Evolutionary conservation across 2,113 vertebrate species (phyloP).

Genomic region (Psophia crepitans): DNA sequence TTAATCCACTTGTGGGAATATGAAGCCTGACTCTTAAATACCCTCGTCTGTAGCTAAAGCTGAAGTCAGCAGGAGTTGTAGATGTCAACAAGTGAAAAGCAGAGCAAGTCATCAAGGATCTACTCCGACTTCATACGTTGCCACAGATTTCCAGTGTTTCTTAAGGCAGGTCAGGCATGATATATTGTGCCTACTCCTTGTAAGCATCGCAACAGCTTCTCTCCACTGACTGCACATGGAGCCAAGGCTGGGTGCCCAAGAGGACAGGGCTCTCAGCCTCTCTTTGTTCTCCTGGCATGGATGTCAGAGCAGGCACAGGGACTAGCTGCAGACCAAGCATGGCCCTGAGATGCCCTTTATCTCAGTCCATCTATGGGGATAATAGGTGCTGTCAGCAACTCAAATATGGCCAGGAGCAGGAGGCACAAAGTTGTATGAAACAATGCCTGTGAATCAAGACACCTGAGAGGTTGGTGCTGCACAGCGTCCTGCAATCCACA

Average conservation of each 20-base stretch:
- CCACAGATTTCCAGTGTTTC: background rate
- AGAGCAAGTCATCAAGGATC: background rate
- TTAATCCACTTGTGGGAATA: background rate
- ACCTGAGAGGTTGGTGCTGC: background rate
- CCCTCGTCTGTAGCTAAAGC: background rate
- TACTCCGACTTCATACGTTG: background rate
- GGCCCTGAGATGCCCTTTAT: background rate
- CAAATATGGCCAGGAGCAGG: background rate
- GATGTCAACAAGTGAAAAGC: background rate
- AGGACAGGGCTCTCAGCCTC: background rate
- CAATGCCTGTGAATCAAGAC: background rate
- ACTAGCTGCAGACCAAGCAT: background rate
- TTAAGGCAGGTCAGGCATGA: background rate
- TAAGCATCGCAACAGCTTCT: background rate
- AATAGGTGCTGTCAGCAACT: background rate
- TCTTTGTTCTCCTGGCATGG: background rate
- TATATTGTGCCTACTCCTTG: background rate
- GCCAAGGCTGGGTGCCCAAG: background rate
- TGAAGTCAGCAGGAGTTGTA: background rate
- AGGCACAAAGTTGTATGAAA: background rate
- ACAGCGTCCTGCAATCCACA: background rate
- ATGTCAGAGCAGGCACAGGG: background rate
- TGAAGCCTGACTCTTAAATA: background rate
- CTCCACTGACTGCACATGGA: background rate
- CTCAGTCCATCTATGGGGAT: background rate